A percentile compares a stretch with the other conserved stretches of the same genome.
phyloP scores from a whole-genome alignment of 1,140 invertebrate genomes.

The Mizuhopecten yessoensis region DNA sequence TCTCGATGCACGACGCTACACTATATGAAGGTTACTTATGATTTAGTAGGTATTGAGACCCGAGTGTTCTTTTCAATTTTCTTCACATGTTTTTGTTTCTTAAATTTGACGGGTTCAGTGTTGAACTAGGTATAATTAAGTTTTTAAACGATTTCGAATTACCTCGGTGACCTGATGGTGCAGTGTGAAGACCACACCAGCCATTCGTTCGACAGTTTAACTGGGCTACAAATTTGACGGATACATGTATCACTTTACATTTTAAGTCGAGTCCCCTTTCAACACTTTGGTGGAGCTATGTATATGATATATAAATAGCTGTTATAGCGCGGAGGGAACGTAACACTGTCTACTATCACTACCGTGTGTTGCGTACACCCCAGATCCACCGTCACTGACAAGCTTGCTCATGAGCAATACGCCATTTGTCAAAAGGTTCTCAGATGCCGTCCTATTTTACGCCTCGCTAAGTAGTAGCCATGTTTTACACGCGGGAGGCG shows the following conservation, averaged over 20 bases:
- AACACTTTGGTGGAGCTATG: neutral
- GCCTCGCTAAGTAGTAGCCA: neutral
- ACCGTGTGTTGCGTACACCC: neutral
- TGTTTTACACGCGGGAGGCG: slow-evolving; percentile 30
- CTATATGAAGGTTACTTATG: neutral
- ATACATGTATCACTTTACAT: neutral
- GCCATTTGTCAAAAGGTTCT: slow-evolving; percentile 17
- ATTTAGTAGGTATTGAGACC: slow-evolving; percentile 12
- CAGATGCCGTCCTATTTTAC: neutral
- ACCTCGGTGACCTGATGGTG: neutral
- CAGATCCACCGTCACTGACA: neutral
- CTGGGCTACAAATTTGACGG: slow-evolving; percentile 17
- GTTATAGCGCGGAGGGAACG: neutral
- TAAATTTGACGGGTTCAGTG: neutral
- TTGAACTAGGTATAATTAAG: neutral
- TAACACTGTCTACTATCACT: neutral
- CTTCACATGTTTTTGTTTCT: slow-evolving; percentile 8
- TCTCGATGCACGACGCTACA: neutral
- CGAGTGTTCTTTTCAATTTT: slow-evolving; percentile 23
- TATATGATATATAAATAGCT: neutral
- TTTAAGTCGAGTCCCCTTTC: slow-evolving; percentile 31
- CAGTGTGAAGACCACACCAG: neutral
- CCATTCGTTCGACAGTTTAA: neutral
- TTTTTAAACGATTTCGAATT: neutral
- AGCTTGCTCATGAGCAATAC: neutral